A percentile compares a stretch with the other conserved stretches of the same genome.
These are phyloP conservation scores for Drosophila repleta DNA, from an alignment of 1,140 invertebrate genomes.

Conservation along the genomic window DNA sequence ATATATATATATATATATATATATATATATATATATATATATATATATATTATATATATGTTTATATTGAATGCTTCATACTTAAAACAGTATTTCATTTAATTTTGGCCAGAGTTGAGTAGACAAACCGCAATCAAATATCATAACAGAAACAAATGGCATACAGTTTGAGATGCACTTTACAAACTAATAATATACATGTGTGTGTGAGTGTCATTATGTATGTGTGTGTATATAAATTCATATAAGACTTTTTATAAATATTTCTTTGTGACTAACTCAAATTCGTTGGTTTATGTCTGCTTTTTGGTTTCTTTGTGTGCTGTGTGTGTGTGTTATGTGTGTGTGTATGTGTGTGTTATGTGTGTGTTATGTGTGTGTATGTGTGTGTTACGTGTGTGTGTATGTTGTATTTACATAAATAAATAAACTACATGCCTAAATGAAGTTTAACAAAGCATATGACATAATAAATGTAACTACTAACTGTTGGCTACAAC, in stretches of 20 bases:
- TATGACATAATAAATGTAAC: slow-evolving; percentile 38
- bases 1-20: slow-evolving; percentile 29
- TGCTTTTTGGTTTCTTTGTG: slow-evolving; percentile 44
- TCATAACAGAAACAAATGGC: slow-evolving; percentile 72
- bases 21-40: not conserved
- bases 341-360: slow-evolving; percentile 41
- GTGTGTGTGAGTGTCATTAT: not conserved
- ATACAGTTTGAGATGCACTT: slow-evolving; percentile 50
- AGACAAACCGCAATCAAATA: slow-evolving; percentile 35
- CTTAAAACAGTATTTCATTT: slow-evolving; percentile 75
- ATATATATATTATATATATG: slow-evolving; percentile 33
- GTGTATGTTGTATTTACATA: slow-evolving; percentile 70
- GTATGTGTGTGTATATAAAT: slow-evolving; percentile 8
- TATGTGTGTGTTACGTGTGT: slow-evolving; percentile 48
- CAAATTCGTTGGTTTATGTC: slow-evolving; percentile 58
- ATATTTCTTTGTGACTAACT: slow-evolving; percentile 54
- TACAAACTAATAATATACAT: slow-evolving; percentile 35
- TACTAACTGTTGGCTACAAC: slow-evolving; percentile 33
- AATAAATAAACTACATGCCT: slow-evolving; percentile 64
- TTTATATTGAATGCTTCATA: slow-evolving; percentile 51
- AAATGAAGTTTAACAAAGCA: slow-evolving; percentile 70
- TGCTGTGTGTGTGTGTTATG: slow-evolving; percentile 35
- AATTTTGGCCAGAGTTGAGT: slow-evolving; percentile 56
- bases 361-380: slow-evolving; percentile 29
- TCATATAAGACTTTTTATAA: slow-evolving; percentile 50